Conservation (phyloP, 1,140 invertebrate species). For the Aporrectodea caliginosa region DNA sequence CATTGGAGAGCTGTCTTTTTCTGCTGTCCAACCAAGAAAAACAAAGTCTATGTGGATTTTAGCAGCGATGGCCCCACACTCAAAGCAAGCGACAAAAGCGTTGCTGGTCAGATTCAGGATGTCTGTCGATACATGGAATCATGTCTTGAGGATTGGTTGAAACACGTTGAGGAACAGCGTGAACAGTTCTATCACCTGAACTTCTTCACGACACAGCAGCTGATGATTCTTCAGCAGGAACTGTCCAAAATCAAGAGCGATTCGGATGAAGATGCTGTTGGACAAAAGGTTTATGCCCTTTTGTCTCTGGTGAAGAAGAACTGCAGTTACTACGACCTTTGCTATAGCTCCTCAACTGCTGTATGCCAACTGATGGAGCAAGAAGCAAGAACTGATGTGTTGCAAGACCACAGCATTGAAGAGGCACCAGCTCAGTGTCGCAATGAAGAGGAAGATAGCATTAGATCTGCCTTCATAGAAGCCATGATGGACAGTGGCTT, state of each 20-base stretch:
- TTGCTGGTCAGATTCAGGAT: constrained; percentile 37
- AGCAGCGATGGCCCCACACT: constrained; percentile 21
- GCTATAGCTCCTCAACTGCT: neutral
- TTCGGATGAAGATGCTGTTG: constrained; percentile 49
- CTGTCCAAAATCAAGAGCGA: neutral
- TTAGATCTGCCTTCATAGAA: neutral
- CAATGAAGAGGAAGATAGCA: neutral
- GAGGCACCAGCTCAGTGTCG: too few relatives aligned
- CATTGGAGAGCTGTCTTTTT: constrained; percentile 42
- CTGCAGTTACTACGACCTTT: neutral
- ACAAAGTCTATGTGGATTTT: constrained; percentile 43
- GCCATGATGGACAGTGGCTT: neutral
- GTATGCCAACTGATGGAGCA: too few relatives aligned
- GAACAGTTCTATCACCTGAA: constrained; percentile 42
- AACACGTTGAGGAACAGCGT: constrained; percentile 41
- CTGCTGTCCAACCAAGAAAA: constrained; percentile 35
- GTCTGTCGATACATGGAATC: constrained; percentile 44
- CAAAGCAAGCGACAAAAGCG: constrained; percentile 11
- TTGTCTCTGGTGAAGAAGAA: neutral
- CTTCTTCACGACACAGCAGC: constrained; percentile 45
- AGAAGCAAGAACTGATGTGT: too few relatives aligned
- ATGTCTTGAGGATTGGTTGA: constrained; percentile 43
- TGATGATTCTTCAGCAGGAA: constrained; percentile 38
- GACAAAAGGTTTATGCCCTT: neutral
- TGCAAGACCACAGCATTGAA: too few relatives aligned